A percentile compares a stretch with the other conserved stretches of the same genome.
phyloP scores from a whole-genome alignment of 2,113 vertebrate genomes.

The Seriola dumerili region DNA sequence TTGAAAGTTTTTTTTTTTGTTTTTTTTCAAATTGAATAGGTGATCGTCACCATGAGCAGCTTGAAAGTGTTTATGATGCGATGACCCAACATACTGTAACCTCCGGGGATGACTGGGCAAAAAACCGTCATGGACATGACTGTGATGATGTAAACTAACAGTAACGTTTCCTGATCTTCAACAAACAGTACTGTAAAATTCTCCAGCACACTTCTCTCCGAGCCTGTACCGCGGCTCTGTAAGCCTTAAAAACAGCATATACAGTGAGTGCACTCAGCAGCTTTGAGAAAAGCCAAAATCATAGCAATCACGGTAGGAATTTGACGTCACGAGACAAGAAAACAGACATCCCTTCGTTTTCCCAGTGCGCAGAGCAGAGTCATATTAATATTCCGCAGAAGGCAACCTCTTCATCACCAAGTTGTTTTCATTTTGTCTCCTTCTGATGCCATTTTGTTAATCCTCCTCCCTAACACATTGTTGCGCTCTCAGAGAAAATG shows the following conservation, averaged over 20 bases:
- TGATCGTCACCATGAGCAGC: neutral
- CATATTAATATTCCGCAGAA: slow-evolving; percentile 21
- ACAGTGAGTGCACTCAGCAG: slow-evolving; percentile 3
- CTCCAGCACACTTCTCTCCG: neutral
- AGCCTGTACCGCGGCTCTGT: neutral
- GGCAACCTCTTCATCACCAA: slow-evolving; percentile 48
- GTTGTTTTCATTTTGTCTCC: slow-evolving; percentile 39
- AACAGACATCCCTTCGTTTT: slow-evolving; percentile 18
- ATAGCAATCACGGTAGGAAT: neutral
- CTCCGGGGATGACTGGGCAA: neutral
- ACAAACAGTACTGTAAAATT: neutral
- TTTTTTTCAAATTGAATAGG: no score
- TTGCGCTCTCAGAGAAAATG: slow-evolving; percentile 12
- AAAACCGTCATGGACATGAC: neutral
- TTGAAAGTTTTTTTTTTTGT: neutral
- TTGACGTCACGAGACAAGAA: neutral
- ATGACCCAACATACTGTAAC: neutral
- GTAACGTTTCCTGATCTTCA: neutral
- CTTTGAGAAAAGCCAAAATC: neutral
- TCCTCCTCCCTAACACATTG: slow-evolving; percentile 9
- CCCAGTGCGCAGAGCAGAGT: neutral
- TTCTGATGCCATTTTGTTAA: slow-evolving; percentile 18
- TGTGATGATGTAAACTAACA: neutral
- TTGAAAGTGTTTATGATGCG: neutral
- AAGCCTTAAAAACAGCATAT: slow-evolving; percentile 1